Evolutionary conservation across 1,140 invertebrate genomes (phyloP).

Genomic region (Oppia nitens): DNA sequence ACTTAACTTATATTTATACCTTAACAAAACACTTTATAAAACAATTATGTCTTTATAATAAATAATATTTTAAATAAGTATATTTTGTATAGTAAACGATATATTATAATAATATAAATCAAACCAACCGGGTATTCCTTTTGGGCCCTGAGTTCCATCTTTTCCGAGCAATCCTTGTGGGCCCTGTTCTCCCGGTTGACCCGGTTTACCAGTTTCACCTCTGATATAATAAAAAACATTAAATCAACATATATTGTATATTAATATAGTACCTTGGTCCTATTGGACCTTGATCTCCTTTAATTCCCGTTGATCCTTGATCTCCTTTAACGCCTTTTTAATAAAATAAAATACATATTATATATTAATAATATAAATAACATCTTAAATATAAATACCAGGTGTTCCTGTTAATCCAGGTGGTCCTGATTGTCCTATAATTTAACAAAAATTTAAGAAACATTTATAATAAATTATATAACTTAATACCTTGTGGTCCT

Average conservation of each 20-base stretch:
- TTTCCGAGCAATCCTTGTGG: slow-evolving; percentile 32
- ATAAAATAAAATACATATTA: too few species aligned
- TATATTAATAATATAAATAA: too few species aligned
- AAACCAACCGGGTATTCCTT: background rate
- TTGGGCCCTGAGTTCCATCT: slow-evolving; percentile 15
- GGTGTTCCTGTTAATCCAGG: slow-evolving; percentile 41
- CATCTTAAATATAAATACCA: too few species aligned
- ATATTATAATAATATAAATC: background rate
- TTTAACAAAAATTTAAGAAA: background rate
- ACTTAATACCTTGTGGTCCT: slow-evolving; percentile 21
- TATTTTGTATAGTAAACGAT: background rate
- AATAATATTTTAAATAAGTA: too few species aligned
- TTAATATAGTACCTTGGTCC: slow-evolving; percentile 33
- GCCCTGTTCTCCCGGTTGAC: slow-evolving; percentile 28
- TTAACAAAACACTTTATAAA: too few species aligned
- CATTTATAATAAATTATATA: background rate
- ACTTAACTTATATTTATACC: too few species aligned
- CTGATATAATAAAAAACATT: slow-evolving; percentile 16
- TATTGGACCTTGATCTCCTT: slow-evolving; percentile 46
- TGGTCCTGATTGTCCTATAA: slow-evolving; percentile 17
- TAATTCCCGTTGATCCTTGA: slow-evolving; percentile 48
- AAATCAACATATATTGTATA: background rate
- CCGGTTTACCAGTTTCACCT: slow-evolving; percentile 47
- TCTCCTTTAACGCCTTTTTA: slow-evolving; percentile 47
- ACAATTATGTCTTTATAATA: too few species aligned